Evolutionary conservation across 2,888 invertebrate genomes (phyloP), one percentile per base, ranked within the genome.

Genomic region (Acanthococcus lagerstroemiae): DNA sequence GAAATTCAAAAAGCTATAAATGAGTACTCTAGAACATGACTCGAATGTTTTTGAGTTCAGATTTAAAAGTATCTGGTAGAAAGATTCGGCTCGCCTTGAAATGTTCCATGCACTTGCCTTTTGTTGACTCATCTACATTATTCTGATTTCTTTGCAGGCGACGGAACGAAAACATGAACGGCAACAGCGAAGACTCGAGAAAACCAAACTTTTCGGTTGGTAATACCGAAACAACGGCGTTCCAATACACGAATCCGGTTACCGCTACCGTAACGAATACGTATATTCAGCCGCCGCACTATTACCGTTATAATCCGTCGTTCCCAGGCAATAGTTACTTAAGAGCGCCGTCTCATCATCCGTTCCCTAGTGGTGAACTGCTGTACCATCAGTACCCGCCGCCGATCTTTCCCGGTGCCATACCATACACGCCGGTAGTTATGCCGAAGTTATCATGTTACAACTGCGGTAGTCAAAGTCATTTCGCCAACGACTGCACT

Each of bases 401-500:
- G 37, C 67, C 68, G 66, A 67, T 44, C 63, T 61, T 61, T 58
- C 67, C 69, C 65, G 55, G 37, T 22, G 56, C 61, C 68, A 67
- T 68, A 12, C 27, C 61, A 19, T 66, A 56, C 45, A 26, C 61
- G 25, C 15, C 50, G 22, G 27, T 61, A 26, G 60, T 65, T 70
- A 81, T 82, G 58, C 81, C 82, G 52, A 84, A 86, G 75, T 78
- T 83, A 65, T 88, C 89, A 50, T 95, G 95, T 78, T 94, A 88
- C 80, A 95, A 95, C 77, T 95, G 95, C 78, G 95, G 95, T 68
- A 87, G 86, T 63, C 82, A 84, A 66, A 86, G 83, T 60, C 95
- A 95, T 77, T 81, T 83, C 58, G 92, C 92, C 24, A 81, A 83
- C 72, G 94, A 94, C 72, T 95, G 95, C 76, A 87, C 87, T 74